Base-by-base conservation (phyloP, 1,140 invertebrate species). In the Leptopilina boulardi region DNA sequence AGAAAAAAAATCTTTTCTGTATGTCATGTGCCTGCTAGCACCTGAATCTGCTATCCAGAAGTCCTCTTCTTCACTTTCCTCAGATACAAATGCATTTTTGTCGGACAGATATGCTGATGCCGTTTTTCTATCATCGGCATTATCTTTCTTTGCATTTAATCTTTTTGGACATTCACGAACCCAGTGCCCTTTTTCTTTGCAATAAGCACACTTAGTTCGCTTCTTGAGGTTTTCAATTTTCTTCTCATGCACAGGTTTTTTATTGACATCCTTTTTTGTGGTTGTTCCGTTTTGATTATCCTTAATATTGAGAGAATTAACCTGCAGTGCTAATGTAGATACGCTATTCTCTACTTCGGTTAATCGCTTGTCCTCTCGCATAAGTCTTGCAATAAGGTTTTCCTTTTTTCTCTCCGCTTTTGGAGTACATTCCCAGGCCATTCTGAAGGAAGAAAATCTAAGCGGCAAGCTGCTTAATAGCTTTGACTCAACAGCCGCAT, bases 161-260 rank as follows among this genome's bases (percentile, higher is more conserved):
- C 13, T 8, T 73, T 54, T 73, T 10, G 71, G 71, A 34, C 59
- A 77, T 44, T 77, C 76, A 8, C 66, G 26, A 3, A 18, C 41
- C 76, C 76, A 77, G 19, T 74, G 76, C 13, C 72, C 76, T 10
- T 26, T 74, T 19, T 77, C 21, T 11, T 74, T 70, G 11, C 76
- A 77, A 23, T n/a, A 71, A 0, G n/a, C 34, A 54, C 76, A 77
- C 9, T 47, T 70, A 1, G 54, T 66, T 38, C 23, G 6, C 15
- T 77, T 77, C 30, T 77, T 77, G 13, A 73, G 34, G 4, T 75
- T 54, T 13, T n/a, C 74, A 13, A 26, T 13, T 34, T 70, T 77
- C 23, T 15, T 21, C n/a, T 44, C 71, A n/a, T 71, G 4, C 2
- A 4, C 15, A 1, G n/a, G 5, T 11, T 34, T n/a, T 2, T 8